Percentiles rank a stretch among this genome's conserved stretches.
These are phyloP conservation scores for Lasaia peninsularis DNA, from an alignment of 1,140 invertebrate species.

Conservation along the genomic window DNA sequence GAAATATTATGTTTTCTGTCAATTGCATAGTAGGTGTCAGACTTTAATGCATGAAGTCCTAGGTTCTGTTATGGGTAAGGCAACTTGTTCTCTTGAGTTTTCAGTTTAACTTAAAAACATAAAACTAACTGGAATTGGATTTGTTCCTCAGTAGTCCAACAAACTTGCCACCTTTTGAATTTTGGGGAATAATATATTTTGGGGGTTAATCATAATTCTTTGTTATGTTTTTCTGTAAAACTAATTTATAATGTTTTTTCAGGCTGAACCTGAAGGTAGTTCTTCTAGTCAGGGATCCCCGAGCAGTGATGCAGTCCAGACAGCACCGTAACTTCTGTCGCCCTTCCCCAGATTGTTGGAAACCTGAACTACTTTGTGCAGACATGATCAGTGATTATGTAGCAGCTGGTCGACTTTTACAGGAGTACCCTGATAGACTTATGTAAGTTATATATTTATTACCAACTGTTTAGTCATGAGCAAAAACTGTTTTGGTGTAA, in stretches of 20 bases:
- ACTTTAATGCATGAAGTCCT: too few relatives aligned
- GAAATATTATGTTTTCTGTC: too few relatives aligned
- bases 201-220: neutral
- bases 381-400: conserved; percentile 91
- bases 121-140: too few relatives aligned
- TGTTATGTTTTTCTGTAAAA: neutral
- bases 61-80: too few relatives aligned
- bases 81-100: too few relatives aligned
- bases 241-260: conserved; percentile 26
- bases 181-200: too few relatives aligned
- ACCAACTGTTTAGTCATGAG: too few relatives aligned
- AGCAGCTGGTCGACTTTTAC: conserved; percentile 82
- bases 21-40: too few relatives aligned
- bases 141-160: too few relatives aligned
- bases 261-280: conserved; percentile 88
- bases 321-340: conserved; percentile 91
- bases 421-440: conserved; percentile 84
- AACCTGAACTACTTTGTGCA: conserved; percentile 85
- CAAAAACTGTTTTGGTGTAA: too few relatives aligned
- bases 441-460: conserved; percentile 75
- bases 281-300: conserved; percentile 88
- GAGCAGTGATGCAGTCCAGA: conserved; percentile 91
- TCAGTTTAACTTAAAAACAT: too few relatives aligned
- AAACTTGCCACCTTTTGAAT: too few relatives aligned
- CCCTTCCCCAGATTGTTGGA: conserved; percentile 87